Evolutionary conservation across 2,888 invertebrate genomes (phyloP).

Genomic region (Agriopis aurantiaria): DNA sequence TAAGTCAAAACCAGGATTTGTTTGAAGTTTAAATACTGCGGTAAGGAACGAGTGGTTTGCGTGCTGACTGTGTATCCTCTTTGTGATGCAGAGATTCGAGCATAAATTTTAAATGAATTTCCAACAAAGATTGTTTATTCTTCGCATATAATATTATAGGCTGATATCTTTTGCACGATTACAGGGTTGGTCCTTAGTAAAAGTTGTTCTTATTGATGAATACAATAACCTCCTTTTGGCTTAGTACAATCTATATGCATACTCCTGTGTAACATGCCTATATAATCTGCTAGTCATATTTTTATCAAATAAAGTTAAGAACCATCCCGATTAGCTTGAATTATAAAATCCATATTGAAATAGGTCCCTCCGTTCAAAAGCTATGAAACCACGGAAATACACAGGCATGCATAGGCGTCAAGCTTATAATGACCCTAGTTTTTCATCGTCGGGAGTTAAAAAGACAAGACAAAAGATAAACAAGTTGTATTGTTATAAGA

Average conservation of each 20-base stretch:
- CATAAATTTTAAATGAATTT: conserved; percentile 38
- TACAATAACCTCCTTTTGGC: too few relatives aligned
- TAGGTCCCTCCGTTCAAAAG: too few relatives aligned
- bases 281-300: neutral
- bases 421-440: neutral
- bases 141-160: conserved; percentile 2
- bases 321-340: too few relatives aligned
- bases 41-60: conserved; percentile 9
- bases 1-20: neutral
- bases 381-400: too few relatives aligned
- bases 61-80: conserved; percentile 15
- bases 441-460: conserved; percentile 12
- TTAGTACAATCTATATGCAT: too few relatives aligned
- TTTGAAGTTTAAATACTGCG: conserved; percentile 22
- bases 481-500: conserved; percentile 29
- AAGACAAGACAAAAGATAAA: conserved; percentile 34
- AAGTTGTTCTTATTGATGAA: too few relatives aligned
- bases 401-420: too few relatives aligned
- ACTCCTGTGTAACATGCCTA: too few relatives aligned
- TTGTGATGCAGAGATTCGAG: conserved; percentile 23
- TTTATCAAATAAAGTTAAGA: neutral
- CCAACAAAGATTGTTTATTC: conserved; percentile 36
- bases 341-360: too few relatives aligned
- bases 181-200: too few relatives aligned
- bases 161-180: too few relatives aligned